Conservation (phyloP, 2,888 invertebrate species). For the Caenorhabditis macrosperma region DNA sequence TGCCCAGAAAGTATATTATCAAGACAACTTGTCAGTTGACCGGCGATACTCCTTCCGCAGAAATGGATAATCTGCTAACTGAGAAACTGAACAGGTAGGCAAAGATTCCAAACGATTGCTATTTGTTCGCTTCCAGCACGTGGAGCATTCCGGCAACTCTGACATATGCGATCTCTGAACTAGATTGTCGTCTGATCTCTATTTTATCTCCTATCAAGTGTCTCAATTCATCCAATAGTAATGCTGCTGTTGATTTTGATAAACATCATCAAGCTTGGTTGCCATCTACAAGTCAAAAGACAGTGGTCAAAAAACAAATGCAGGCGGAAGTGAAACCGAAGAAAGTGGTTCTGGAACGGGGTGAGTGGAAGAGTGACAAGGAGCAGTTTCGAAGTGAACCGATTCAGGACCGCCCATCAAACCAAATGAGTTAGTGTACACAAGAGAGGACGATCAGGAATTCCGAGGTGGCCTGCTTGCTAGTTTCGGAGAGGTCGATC, state of each 20-base stretch:
- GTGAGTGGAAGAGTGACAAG: slow-evolving; percentile 5
- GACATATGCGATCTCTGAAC: slow-evolving; percentile 2
- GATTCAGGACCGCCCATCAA: slow-evolving; percentile 20
- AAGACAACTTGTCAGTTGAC: slow-evolving; percentile 18
- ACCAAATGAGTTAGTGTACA: slow-evolving; percentile 12
- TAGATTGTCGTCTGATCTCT: slow-evolving; percentile 21
- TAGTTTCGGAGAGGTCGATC: slow-evolving; percentile 58
- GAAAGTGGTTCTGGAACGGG: slow-evolving; percentile 14
- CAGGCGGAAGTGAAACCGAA: background rate
- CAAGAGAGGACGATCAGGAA: slow-evolving; percentile 35
- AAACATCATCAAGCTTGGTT: slow-evolving; percentile 63
- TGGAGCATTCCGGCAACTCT: slow-evolving; percentile 53
- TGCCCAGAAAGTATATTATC: slow-evolving; percentile 33
- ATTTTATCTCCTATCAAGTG: slow-evolving; percentile 12
- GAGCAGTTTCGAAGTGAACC: background rate
- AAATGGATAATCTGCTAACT: slow-evolving; percentile 48
- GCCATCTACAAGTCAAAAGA: background rate
- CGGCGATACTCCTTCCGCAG: slow-evolving; percentile 17
- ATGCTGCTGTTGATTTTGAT: slow-evolving; percentile 52
- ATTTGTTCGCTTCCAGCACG: slow-evolving; percentile 23
- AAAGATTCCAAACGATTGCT: background rate
- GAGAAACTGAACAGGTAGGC: slow-evolving; percentile 47
- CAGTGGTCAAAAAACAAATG: slow-evolving; percentile 6
- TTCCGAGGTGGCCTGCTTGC: slow-evolving; percentile 39
- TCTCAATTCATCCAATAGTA: slow-evolving; percentile 22